Conservation (phyloP, 2,797 vertebrate genomes). For the Erpetoichthys calabaricus region DNA sequence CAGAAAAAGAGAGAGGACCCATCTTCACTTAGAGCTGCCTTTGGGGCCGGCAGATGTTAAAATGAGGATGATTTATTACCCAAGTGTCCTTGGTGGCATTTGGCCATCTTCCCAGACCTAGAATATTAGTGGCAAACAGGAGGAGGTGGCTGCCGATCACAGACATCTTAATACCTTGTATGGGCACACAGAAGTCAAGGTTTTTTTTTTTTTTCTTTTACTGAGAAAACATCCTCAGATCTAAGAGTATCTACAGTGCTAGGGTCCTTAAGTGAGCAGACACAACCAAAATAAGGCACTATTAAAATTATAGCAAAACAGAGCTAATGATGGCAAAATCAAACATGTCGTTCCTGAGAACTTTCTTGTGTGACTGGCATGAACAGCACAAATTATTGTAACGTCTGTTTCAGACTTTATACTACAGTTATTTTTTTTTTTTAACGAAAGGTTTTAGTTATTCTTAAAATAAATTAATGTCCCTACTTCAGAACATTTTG, state of each 20-base stretch:
- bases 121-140: conserved; percentile 30
- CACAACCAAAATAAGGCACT: no score
- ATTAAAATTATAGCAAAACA: no score
- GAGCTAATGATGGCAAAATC: no score
- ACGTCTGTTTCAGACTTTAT: no score
- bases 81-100: conserved; percentile 76
- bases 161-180: conserved; percentile 58
- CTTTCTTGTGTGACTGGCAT: no score
- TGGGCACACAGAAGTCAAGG: conserved; percentile 52
- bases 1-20: conserved; percentile 63
- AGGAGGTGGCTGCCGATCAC: conserved; percentile 25
- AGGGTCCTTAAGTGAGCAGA: conserved; percentile 11
- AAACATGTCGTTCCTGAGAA: no score
- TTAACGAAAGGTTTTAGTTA: no score
- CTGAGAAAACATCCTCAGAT: conserved; percentile 53
- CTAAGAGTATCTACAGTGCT: conserved; percentile 38
- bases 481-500: no score
- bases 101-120: conserved; percentile 81
- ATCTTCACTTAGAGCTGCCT: conserved; percentile 64
- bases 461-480: no score
- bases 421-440: no score
- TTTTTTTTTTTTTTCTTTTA: conserved; percentile 46
- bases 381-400: no score
- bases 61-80: conserved; percentile 85
- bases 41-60: conserved; percentile 79